Percentiles rank a stretch among this genome's conserved stretches.
These are phyloP conservation scores for Pheosia tremula DNA, from an alignment of 2,888 invertebrate species.

Conservation along the genomic window DNA sequence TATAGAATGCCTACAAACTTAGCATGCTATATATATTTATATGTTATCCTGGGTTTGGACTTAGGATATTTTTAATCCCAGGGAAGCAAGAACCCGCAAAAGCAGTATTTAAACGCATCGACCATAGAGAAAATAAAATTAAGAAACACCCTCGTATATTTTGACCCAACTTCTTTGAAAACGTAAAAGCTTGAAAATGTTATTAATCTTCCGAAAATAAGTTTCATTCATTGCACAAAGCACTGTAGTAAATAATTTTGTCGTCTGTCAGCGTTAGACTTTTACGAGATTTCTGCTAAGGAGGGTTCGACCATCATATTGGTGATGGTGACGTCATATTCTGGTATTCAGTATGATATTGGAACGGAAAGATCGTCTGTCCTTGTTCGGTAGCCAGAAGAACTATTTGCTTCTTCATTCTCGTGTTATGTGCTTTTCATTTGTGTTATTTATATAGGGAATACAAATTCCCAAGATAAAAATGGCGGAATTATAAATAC, in stretches of 20 bases:
- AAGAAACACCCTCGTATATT: not conserved
- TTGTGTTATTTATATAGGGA: no score
- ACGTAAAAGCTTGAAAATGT: not conserved
- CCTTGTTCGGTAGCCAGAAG: not conserved
- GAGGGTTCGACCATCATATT: not conserved
- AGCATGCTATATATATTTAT: no score
- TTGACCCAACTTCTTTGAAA: not conserved
- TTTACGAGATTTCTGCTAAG: constrained; percentile 2
- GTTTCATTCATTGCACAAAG: not conserved
- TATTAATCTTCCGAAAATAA: not conserved
- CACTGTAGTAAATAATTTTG: constrained; percentile 4
- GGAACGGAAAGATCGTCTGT: constrained; percentile 3
- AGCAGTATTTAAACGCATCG: not conserved
- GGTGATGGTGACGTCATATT: not conserved
- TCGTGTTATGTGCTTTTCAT: no score
- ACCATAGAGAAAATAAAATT: not conserved
- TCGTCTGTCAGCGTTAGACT: not conserved
- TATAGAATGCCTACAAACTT: no score
- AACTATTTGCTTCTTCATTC: no score
- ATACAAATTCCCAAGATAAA: no score
- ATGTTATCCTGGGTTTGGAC: no score
- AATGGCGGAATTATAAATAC: no score
- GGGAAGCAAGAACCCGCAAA: no score
- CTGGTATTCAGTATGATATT: not conserved
- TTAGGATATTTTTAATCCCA: no score